Evolutionary conservation across 2,888 invertebrate species (phyloP).

Genomic region (Ferdinandea cuprea): DNA sequence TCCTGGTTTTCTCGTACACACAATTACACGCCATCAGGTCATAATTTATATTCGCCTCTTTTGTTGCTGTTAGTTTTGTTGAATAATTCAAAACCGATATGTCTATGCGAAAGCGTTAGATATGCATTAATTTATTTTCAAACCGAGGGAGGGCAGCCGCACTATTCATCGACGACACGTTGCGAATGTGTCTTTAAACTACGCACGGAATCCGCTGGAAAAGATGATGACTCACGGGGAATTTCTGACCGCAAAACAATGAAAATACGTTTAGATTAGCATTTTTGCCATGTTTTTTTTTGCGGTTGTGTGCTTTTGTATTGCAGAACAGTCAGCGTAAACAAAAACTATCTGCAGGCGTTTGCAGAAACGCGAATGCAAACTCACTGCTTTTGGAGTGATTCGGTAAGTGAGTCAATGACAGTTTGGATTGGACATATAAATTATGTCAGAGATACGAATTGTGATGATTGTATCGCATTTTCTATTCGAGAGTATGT

Average conservation of each 20-base stretch:
- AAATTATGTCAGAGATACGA: slow-evolving; percentile 38
- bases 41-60: slow-evolving; percentile 64
- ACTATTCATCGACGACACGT: not conserved
- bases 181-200: slow-evolving; percentile 5
- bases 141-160: not conserved
- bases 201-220: slow-evolving; percentile 14
- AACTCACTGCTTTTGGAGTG: slow-evolving; percentile 27
- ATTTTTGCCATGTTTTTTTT: slow-evolving; percentile 40
- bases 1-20: slow-evolving; percentile 54
- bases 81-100: slow-evolving; percentile 69
- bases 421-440: slow-evolving; percentile 23
- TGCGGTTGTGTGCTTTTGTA: too few relatives aligned
- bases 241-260: slow-evolving; percentile 65
- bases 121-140: slow-evolving; percentile 49
- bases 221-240: slow-evolving; percentile 69
- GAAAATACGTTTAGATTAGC: slow-evolving; percentile 26
- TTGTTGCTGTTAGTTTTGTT: slow-evolving; percentile 48
- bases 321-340: slow-evolving; percentile 26
- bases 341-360: slow-evolving; percentile 35
- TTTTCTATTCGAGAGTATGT: too few relatives aligned
- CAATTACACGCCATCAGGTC: slow-evolving; percentile 70
- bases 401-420: slow-evolving; percentile 28
- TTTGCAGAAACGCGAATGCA: slow-evolving; percentile 6
- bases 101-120: slow-evolving; percentile 45
- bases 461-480: too few relatives aligned